A percentile compares a stretch with the other conserved stretches of the same genome.
These are phyloP conservation scores for Rhaphigaster nebulosa DNA, from an alignment of 2,888 invertebrate species.

Conservation along the genomic window DNA sequence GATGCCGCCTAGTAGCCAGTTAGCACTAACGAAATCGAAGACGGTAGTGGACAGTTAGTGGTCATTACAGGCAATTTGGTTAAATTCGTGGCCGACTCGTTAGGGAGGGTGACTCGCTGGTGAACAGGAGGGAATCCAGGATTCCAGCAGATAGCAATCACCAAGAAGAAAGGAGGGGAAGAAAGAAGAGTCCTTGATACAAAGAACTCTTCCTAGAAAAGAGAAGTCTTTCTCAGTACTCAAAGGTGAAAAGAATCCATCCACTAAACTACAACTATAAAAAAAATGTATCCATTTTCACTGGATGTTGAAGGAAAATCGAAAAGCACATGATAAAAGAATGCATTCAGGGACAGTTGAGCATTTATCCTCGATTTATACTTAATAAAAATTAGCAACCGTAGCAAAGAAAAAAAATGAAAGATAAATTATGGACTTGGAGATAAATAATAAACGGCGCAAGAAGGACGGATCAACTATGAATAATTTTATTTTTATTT, in stretches of 20 bases:
- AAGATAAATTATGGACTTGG: not conserved
- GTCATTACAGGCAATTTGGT: slow-evolving; percentile 50
- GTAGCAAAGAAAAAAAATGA: not conserved
- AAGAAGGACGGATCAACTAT: not conserved
- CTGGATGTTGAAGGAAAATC: not conserved
- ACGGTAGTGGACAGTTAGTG: slow-evolving; percentile 44
- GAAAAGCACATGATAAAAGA: not conserved
- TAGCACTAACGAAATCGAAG: slow-evolving; percentile 47
- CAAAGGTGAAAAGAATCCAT: not conserved
- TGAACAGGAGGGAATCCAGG: slow-evolving; percentile 47
- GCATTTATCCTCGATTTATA: no score
- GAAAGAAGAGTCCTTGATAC: slow-evolving; percentile 18
- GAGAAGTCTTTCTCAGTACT: slow-evolving; percentile 13
- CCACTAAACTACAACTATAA: not conserved
- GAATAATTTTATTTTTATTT: not conserved
- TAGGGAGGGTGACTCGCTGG: slow-evolving; percentile 54
- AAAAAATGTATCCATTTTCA: not conserved
- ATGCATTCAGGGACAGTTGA: not conserved
- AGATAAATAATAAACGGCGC: not conserved
- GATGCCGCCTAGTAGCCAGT: slow-evolving; percentile 44
- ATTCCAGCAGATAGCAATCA: slow-evolving; percentile 56
- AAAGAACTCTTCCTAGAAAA: slow-evolving; percentile 44
- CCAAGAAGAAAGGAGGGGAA: slow-evolving; percentile 1
- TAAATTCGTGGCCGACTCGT: slow-evolving; percentile 55
- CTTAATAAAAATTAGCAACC: not conserved